Conservation (phyloP, 1,140 invertebrate genomes). For the Solen grandis region DNA sequence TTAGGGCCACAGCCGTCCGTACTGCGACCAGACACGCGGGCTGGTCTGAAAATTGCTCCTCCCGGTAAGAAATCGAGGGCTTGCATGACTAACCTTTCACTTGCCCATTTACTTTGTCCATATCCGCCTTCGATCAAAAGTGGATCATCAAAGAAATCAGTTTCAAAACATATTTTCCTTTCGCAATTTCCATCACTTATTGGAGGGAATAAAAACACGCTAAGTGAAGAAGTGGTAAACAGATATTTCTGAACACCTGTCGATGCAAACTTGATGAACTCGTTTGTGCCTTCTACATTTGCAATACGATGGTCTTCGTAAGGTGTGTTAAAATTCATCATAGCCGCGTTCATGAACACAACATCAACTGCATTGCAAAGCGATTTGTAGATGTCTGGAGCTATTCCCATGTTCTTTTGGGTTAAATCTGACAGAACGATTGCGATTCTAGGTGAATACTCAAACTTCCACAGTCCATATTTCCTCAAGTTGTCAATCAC, state of each 20-base stretch:
- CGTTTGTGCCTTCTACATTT: conserved; percentile 66
- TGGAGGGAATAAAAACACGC: conserved; percentile 65
- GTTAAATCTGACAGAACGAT: conserved; percentile 67
- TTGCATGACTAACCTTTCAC: conserved; percentile 65
- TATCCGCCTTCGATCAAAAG: conserved; percentile 62
- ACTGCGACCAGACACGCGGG: conserved; percentile 60
- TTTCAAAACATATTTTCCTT: conserved; percentile 50
- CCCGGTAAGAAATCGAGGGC: conserved; percentile 66
- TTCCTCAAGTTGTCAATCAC: conserved; percentile 63
- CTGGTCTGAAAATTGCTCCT: conserved; percentile 69
- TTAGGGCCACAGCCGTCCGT: conserved; percentile 61
- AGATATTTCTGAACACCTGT: conserved; percentile 64
- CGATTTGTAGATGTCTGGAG: conserved; percentile 62
- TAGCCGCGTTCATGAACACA: conserved; percentile 69
- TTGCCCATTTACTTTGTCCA: conserved; percentile 71
- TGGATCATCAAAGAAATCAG: conserved; percentile 62
- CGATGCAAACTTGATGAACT: conserved; percentile 64
- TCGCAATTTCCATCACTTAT: neutral
- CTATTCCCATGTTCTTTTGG: conserved; percentile 62
- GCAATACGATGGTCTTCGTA: conserved; percentile 65
- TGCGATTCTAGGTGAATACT: conserved; percentile 59
- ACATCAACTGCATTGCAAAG: conserved; percentile 62
- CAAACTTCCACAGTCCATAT: conserved; percentile 66
- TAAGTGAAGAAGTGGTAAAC: conserved; percentile 64
- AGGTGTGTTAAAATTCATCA: conserved; percentile 68